phyloP scores from a whole-genome alignment of 2,797 vertebrate genomes.

The Chloroceryle amazona region DNA sequence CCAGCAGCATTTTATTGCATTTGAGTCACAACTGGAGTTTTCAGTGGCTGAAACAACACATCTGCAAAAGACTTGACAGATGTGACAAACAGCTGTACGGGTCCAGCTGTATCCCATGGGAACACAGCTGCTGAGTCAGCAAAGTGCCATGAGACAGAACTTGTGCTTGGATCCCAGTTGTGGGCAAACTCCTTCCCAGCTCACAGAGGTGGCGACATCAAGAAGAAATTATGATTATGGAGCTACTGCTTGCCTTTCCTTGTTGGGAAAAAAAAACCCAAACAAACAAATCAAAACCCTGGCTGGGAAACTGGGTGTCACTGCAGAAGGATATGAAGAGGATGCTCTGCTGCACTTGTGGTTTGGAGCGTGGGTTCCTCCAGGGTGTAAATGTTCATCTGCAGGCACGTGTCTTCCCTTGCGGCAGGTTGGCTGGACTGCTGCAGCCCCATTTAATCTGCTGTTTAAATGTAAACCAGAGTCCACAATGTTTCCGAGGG shows the following conservation, averaged over 20 bases:
- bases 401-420: neutral
- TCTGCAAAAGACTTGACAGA: neutral
- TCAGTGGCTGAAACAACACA: neutral
- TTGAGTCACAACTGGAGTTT: neutral
- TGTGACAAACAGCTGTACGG: rapidly evolving
- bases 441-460: neutral
- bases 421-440: neutral
- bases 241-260: neutral
- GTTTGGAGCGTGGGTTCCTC: neutral
- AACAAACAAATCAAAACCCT: neutral
- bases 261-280: neutral
- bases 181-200: neutral
- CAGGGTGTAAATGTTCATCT: neutral
- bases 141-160: neutral
- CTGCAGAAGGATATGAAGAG: neutral
- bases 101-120: neutral
- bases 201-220: neutral
- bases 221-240: neutral
- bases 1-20: neutral
- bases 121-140: neutral
- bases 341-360: rapidly evolving
- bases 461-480: neutral
- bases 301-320: neutral
- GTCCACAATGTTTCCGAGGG: rapidly evolving
- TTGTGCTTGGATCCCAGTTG: neutral